Evolutionary conservation across 2,888 invertebrate genomes (phyloP).

Genomic region (Atherix ibis): DNA sequence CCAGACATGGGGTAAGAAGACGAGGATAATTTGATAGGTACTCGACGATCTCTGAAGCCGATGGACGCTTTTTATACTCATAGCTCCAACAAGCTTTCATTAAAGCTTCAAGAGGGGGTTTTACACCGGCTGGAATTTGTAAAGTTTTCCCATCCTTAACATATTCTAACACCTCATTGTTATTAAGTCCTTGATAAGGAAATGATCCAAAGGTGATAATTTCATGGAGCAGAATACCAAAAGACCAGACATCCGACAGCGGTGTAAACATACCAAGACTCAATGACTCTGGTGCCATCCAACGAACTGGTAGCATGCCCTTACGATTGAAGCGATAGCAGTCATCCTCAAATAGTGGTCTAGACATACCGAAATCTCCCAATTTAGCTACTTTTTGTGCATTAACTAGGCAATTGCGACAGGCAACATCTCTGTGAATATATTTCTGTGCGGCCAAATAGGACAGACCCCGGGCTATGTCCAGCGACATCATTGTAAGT

Average conservation of each 20-base stretch:
- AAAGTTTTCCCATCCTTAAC: slow-evolving; percentile 64
- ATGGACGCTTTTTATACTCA: slow-evolving; percentile 52
- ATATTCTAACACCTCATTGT: slow-evolving; percentile 65
- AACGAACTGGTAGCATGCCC: slow-evolving; percentile 75
- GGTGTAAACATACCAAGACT: slow-evolving; percentile 69
- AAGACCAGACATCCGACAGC: slow-evolving; percentile 82
- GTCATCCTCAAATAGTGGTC: slow-evolving; percentile 73
- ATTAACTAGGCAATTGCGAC: slow-evolving; percentile 64
- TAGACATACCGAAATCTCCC: slow-evolving; percentile 83
- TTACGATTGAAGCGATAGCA: slow-evolving; percentile 80
- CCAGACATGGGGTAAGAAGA: slow-evolving; percentile 61
- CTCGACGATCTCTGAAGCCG: slow-evolving; percentile 65
- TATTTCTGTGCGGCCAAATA: slow-evolving; percentile 74
- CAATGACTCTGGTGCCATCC: slow-evolving; percentile 88
- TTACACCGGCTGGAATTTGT: slow-evolving; percentile 58
- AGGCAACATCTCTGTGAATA: slow-evolving; percentile 77
- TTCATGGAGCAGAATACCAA: slow-evolving; percentile 72
- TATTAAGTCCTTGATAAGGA: slow-evolving; percentile 76
- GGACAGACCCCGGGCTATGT: slow-evolving; percentile 68
- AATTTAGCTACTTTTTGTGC: slow-evolving; percentile 56
- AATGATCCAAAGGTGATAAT: slow-evolving; percentile 83
- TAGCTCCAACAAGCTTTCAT: slow-evolving; percentile 67
- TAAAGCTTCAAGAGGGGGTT: slow-evolving; percentile 65
- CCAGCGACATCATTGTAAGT: slow-evolving; percentile 74
- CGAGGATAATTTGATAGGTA: slow-evolving; percentile 62